Evolutionary conservation across 2,888 invertebrate genomes (phyloP).

Genomic region (Nematopogon swammerdamellus): DNA sequence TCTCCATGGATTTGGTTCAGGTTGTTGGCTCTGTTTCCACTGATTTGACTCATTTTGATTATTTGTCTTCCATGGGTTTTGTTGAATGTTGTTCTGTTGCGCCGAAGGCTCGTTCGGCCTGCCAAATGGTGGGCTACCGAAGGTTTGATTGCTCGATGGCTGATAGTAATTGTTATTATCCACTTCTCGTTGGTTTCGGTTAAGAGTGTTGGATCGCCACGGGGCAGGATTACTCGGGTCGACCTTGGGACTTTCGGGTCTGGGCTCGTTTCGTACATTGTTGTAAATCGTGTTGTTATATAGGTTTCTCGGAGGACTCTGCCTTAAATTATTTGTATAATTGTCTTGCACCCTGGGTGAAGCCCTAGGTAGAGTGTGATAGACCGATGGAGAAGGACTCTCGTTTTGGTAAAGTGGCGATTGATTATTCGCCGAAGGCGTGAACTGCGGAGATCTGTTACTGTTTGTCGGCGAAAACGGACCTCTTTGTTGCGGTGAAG

Average conservation of each 20-base stretch:
- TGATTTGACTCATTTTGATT: background rate
- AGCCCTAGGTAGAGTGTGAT: slow-evolving; percentile 37
- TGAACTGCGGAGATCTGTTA: slow-evolving; percentile 21
- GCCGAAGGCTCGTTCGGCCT: background rate
- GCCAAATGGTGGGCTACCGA: background rate
- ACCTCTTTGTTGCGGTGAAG: slow-evolving; percentile 23
- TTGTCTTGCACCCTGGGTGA: slow-evolving; percentile 30
- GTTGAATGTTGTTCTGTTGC: background rate
- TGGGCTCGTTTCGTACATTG: slow-evolving; percentile 20
- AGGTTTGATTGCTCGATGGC: background rate
- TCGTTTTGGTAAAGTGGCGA: slow-evolving; percentile 22
- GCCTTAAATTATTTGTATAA: slow-evolving; percentile 14
- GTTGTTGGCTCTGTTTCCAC: background rate
- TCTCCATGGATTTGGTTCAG: background rate
- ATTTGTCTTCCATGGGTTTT: background rate
- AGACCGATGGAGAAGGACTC: slow-evolving; percentile 24
- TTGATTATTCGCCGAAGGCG: slow-evolving; percentile 6
- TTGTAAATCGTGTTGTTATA: slow-evolving; percentile 25
- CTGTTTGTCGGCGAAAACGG: slow-evolving; percentile 25
- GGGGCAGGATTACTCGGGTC: slow-evolving; percentile 27
- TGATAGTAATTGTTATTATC: slow-evolving; percentile 26
- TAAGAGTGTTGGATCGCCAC: slow-evolving; percentile 40
- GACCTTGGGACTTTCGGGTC: slow-evolving; percentile 20
- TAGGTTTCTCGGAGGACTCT: background rate
- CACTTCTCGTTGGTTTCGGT: slow-evolving; percentile 27